These are phyloP conservation scores for Epicampocera succincta DNA, from an alignment of 2,888 invertebrate genomes.

Conservation along the genomic window DNA sequence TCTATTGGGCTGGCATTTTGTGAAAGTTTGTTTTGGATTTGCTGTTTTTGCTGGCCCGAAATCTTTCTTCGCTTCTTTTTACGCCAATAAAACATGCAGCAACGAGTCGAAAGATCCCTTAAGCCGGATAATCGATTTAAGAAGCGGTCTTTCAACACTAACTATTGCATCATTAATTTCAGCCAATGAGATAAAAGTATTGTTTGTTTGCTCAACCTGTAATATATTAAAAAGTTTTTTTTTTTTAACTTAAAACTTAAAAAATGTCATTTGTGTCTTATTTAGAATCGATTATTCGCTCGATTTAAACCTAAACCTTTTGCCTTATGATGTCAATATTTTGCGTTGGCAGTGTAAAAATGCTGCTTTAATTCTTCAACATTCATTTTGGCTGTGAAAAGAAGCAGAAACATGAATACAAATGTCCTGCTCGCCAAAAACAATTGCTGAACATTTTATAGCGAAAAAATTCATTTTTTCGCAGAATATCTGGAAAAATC, in stretches of 20 bases:
- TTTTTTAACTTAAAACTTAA: neutral
- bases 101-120: neutral
- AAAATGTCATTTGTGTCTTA: neutral
- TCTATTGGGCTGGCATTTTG: slow-evolving; percentile 27
- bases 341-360: too few species aligned
- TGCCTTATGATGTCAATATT: too few species aligned
- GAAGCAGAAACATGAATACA: too few species aligned
- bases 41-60: slow-evolving; percentile 8
- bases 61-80: neutral
- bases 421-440: too few species aligned
- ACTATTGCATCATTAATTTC: slow-evolving; percentile 24
- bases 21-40: slow-evolving; percentile 37
- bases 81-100: neutral
- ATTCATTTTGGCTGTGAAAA: too few species aligned
- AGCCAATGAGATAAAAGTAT: slow-evolving; percentile 3
- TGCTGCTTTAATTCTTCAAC: too few species aligned
- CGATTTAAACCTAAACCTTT: too few species aligned
- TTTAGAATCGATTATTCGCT: too few species aligned
- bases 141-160: slow-evolving; percentile 15
- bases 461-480: neutral
- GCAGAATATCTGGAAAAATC: slow-evolving; percentile 16
- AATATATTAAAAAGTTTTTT: neutral
- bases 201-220: neutral
- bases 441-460: too few species aligned
- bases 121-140: slow-evolving; percentile 25